Conservation (phyloP, 1,140 invertebrate genomes). For the Drosophila pseudoobscura region DNA sequence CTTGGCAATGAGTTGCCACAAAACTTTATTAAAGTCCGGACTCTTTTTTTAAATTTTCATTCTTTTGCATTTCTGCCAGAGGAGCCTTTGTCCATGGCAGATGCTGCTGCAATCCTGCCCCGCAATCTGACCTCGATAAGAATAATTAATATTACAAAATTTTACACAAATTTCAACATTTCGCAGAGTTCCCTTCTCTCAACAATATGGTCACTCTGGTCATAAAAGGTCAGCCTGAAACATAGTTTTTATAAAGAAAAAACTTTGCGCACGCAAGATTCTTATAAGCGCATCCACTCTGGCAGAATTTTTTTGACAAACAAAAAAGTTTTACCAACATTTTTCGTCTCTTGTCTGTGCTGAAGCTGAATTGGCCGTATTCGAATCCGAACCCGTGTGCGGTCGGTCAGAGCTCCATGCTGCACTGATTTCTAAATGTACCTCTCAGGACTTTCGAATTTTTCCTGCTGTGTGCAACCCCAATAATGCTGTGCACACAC, state of each 20-base stretch:
- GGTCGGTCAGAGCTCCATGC: neutral
- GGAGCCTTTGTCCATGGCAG: neutral
- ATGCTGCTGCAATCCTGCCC: neutral
- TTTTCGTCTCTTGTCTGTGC: too few species aligned
- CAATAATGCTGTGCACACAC: neutral
- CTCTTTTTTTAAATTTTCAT: conserved; percentile 5
- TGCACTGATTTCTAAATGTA: neutral
- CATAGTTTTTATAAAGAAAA: too few species aligned
- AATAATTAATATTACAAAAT: conserved; percentile 23
- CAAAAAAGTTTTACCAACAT: too few species aligned
- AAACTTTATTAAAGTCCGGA: conserved; percentile 38
- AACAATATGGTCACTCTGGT: too few species aligned
- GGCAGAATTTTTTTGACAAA: neutral
- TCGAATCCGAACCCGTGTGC: neutral
- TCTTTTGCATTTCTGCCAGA: conserved; percentile 7
- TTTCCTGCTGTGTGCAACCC: neutral
- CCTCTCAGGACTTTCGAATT: neutral
- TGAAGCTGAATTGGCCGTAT: too few species aligned
- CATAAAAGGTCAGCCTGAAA: too few species aligned
- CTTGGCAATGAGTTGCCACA: conserved; percentile 41
- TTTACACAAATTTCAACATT: neutral
- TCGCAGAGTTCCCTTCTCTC: too few species aligned
- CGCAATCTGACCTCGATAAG: conserved; percentile 5
- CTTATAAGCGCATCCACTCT: too few species aligned
- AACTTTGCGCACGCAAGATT: too few species aligned